A percentile compares a stretch with the other conserved stretches of the same genome.
Conservation (phyloP, 2,113 vertebrate genomes). For the Sinocyclocheilus rhinocerous region DNA sequence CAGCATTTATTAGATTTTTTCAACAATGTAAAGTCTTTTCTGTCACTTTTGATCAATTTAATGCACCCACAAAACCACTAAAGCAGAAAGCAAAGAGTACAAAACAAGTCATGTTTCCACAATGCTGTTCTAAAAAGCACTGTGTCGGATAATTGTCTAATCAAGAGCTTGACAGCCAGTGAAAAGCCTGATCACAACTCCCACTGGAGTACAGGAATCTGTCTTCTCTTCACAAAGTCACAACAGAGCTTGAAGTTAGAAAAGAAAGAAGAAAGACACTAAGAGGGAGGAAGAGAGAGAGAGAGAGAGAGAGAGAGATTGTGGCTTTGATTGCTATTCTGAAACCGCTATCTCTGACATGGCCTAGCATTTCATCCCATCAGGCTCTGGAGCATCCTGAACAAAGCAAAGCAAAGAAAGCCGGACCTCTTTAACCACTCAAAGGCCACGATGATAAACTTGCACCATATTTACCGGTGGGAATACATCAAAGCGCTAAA, state of each 20-base stretch:
- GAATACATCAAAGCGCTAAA: constrained; percentile 20
- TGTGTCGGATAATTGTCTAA: constrained; percentile 66
- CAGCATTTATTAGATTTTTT: no score
- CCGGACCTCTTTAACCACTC: constrained; percentile 11
- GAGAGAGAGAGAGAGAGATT: no score
- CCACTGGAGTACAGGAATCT: not conserved
- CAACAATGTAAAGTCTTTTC: not conserved
- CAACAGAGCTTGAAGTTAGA: constrained; percentile 31
- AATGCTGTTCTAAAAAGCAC: constrained; percentile 32
- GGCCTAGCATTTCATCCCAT: constrained; percentile 15
- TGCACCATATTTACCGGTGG: constrained; percentile 2
- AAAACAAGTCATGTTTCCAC: not conserved
- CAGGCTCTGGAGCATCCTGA: not conserved
- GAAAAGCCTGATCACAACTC: constrained; percentile 49
- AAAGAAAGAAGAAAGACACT: constrained; percentile 31
- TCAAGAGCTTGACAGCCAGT: constrained; percentile 61
- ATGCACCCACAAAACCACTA: not conserved
- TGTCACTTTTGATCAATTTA: not conserved
- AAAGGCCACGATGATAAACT: constrained; percentile 15
- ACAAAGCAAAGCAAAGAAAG: constrained; percentile 14
- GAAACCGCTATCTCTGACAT: constrained; percentile 2
- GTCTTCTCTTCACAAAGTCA: constrained; percentile 30
- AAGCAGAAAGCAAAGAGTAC: not conserved
- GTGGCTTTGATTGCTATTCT: not conserved
- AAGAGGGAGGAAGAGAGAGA: constrained; percentile 12